Evolutionary conservation across 2,888 invertebrate species (phyloP).

Genomic region (Cataglyphis rosenhaueri): DNA sequence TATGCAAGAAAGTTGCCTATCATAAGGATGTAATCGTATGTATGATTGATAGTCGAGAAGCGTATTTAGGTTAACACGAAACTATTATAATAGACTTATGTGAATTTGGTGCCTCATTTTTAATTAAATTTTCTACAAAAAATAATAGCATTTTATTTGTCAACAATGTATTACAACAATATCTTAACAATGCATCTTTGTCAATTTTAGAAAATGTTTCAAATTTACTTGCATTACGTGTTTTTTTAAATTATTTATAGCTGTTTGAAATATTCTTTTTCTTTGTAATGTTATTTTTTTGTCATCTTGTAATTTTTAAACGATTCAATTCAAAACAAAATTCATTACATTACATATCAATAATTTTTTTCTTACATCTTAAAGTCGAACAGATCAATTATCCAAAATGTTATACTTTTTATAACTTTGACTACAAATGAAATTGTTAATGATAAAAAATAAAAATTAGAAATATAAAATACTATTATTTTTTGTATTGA

Average conservation of each 20-base stretch:
- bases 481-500: neutral
- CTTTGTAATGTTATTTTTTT: neutral
- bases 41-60: conserved; percentile 80
- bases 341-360: neutral
- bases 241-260: neutral
- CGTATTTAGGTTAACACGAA: conserved; percentile 71
- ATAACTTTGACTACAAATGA: neutral
- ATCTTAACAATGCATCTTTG: neutral
- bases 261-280: neutral
- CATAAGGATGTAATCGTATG: conserved; percentile 56
- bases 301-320: neutral
- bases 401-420: neutral
- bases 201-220: neutral
- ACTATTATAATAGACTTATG: conserved; percentile 75
- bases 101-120: neutral
- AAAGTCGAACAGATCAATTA: neutral
- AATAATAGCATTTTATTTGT: neutral
- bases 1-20: conserved; percentile 71
- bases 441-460: neutral
- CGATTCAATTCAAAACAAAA: neutral
- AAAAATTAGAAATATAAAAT: neutral
- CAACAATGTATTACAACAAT: neutral
- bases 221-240: neutral
- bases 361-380: neutral
- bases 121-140: neutral